These are phyloP conservation scores for Lepidocyrtinus sp. DNA, from an alignment of 2,888 invertebrate species.

Conservation along the genomic window DNA sequence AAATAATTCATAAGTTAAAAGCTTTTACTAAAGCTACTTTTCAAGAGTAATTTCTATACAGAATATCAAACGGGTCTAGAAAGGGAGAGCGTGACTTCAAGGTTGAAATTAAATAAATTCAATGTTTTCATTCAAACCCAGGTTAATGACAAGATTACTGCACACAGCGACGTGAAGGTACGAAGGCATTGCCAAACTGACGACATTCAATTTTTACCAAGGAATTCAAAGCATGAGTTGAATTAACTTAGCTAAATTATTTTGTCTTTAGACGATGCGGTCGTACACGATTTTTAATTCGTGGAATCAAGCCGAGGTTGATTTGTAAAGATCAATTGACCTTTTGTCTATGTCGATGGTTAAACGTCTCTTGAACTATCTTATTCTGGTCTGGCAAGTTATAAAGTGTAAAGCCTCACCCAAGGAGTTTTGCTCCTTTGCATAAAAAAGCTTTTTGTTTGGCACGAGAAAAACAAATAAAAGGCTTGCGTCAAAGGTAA, in stretches of 20 bases:
- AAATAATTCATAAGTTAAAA: too few relatives aligned
- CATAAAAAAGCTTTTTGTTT: background rate
- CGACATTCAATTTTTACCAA: slow-evolving; percentile 8
- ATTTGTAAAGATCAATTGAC: background rate
- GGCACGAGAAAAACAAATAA: background rate
- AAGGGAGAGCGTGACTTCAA: background rate
- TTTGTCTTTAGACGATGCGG: background rate
- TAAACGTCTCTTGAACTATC: slow-evolving; percentile 9
- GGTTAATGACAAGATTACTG: background rate
- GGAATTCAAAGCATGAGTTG: slow-evolving; percentile 9
- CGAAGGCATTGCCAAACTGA: background rate
- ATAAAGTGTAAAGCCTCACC: background rate
- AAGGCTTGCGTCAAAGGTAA: background rate
- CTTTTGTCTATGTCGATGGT: background rate
- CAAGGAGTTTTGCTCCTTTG: background rate
- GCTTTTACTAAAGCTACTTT: too few relatives aligned
- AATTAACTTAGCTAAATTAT: background rate
- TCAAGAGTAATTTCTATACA: too few relatives aligned
- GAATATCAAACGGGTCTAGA: slow-evolving; percentile 13
- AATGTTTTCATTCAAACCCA: background rate
- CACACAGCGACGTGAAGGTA: background rate
- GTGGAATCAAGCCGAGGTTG: background rate
- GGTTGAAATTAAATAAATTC: background rate
- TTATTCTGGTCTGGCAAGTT: background rate
- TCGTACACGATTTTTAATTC: background rate